Percentiles rank a stretch among this genome's conserved stretches.
phyloP scores from a whole-genome alignment of 2,797 vertebrate species.

The Sciurus carolinensis region DNA sequence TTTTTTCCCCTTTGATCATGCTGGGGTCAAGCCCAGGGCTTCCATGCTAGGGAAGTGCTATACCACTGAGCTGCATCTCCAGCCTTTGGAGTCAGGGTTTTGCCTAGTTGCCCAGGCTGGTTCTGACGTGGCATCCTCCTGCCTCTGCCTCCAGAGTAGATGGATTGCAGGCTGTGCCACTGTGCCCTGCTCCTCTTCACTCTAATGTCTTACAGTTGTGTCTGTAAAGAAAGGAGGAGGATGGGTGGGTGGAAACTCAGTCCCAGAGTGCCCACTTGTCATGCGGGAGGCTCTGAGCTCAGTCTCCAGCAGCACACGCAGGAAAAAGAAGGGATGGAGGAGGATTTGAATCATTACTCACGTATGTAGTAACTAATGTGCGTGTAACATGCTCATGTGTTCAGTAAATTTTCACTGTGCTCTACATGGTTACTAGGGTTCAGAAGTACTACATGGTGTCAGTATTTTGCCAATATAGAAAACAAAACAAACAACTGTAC shows the following conservation, averaged over 20 bases:
- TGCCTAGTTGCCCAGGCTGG: no score
- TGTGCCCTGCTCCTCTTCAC: not conserved
- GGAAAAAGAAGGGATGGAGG: not conserved
- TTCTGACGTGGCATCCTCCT: no score
- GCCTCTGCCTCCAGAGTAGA: no score
- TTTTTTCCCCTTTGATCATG: not conserved
- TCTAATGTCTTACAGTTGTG: not conserved
- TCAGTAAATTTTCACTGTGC: not conserved
- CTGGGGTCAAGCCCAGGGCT: not conserved
- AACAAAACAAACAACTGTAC: not conserved
- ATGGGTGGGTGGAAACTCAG: not conserved
- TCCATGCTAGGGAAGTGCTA: not conserved
- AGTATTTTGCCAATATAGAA: not conserved
- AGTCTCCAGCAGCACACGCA: no score
- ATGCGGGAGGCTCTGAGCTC: not conserved
- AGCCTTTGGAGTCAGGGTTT: no score
- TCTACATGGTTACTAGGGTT: constrained; percentile 30
- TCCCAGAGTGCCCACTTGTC: not conserved
- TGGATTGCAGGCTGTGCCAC: no score
- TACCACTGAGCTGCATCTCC: not conserved
- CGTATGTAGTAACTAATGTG: not conserved
- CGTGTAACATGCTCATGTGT: not conserved
- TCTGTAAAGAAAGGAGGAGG: not conserved
- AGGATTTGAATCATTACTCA: not conserved
- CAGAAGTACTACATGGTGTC: not conserved